phyloP scores from a whole-genome alignment of 1,140 invertebrate genomes.

The Drosophila melanogaster region DNA sequence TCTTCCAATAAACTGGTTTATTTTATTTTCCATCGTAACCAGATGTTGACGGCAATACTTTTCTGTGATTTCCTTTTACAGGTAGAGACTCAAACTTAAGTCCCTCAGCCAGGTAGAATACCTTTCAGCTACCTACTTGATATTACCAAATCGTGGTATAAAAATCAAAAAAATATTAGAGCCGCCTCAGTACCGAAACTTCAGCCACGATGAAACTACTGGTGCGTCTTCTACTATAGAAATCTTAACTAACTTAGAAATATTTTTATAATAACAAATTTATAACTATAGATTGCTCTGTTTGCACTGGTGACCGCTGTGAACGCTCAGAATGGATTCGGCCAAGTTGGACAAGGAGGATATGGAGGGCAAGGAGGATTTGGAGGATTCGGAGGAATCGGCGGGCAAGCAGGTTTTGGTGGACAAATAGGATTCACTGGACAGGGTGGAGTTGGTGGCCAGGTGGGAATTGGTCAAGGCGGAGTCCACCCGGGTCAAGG shows the following conservation, averaged over 20 bases:
- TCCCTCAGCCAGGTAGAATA: not conserved
- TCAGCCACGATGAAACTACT: not conserved
- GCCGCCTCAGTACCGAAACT: not conserved
- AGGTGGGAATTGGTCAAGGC: not conserved
- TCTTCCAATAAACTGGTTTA: not conserved
- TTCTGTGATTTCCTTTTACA: not conserved
- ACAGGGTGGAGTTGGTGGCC: not conserved
- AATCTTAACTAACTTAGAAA: not conserved
- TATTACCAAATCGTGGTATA: not conserved
- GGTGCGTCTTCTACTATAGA: not conserved
- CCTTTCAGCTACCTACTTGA: not conserved
- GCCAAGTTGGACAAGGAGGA: constrained; percentile 2
- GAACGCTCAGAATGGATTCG: not conserved
- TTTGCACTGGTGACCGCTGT: not conserved
- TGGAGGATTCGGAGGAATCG: not conserved
- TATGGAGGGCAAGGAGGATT: not conserved
- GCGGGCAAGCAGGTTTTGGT: not conserved
- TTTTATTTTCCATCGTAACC: not conserved
- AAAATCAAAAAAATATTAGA: not conserved
- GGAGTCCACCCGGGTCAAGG: not conserved
- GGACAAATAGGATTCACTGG: not conserved
- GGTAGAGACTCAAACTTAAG: not conserved
- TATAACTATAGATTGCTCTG: not conserved
- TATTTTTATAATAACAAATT: not conserved
- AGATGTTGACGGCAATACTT: not conserved